Base-by-base conservation (phyloP, 2,888 invertebrate species). In the Agrochola lychnidis region DNA sequence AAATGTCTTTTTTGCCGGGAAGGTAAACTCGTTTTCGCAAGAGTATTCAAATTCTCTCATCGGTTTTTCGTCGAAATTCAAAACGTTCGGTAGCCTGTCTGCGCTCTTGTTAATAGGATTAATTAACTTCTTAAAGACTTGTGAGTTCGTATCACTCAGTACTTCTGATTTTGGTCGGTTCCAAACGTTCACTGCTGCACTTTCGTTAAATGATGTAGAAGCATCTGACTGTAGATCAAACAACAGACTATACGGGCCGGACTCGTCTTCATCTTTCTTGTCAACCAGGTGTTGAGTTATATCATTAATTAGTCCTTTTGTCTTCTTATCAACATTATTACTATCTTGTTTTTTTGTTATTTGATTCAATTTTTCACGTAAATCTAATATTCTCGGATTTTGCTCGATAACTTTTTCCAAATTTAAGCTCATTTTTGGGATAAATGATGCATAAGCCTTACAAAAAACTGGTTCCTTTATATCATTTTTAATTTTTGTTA, bases 161-260 rank as follows among this genome's bases (percentile, higher is more conserved):
- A 89, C 85, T 48, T 92, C 91, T 69, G 89, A 89, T 86, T 92
- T 93, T 69, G 91, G 90, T 83, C 86, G 90, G 74, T 85, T 88
- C 94, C 94, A 94, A 74, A 92, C 83, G 75, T 93, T 93, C 30
- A 86, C 80, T 79, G 92, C 91, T 57, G 88, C 68, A 61, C 78
- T 88, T 36, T 91, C 90, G 72, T 90, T 93, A 78, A 89, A 90
- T 71, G 96, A 95, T 63, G 95, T 92, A 56, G 96, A 94, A 76
- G 95, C 90, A 86, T 95, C 92, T 30, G 94, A 86, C 87, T 97
- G 94, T 69, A 97, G 91, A 89, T 97, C 97, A 90, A 97, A 97
- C 63, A 97, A 93, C 83, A 97, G 95, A 88, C 97, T 97, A 87
- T 97, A 97, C 6, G 97, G 97, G 75, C 97, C 97, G 36, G 97